Conservation (phyloP, 2,888 invertebrate genomes). For the Cheilosia soror region DNA sequence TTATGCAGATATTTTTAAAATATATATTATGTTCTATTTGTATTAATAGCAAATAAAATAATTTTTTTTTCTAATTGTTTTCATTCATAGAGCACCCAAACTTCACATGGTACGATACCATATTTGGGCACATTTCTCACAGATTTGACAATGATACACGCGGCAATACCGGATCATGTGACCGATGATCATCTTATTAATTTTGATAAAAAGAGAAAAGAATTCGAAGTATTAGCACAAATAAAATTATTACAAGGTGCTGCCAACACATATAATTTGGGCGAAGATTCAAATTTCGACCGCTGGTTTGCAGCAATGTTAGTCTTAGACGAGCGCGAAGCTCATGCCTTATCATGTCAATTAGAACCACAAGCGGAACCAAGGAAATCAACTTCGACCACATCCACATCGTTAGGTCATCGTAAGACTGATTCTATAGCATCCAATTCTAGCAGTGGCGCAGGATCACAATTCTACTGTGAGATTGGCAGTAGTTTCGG, state of each 20-base stretch:
- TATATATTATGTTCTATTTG: not conserved
- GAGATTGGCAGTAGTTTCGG: constrained; percentile 85
- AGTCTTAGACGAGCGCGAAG: constrained; percentile 95
- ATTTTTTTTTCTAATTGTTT: constrained; percentile 24
- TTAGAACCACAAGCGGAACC: constrained; percentile 89
- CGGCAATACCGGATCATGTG: constrained; percentile 93
- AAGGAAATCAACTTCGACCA: constrained; percentile 78
- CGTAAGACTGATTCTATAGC: constrained; percentile 96
- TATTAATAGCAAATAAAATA: not conserved
- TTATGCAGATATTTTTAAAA: not conserved
- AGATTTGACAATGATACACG: constrained; percentile 99
- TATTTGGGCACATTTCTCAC: constrained; percentile 99
- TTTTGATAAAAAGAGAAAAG: constrained; percentile 98
- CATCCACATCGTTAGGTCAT: constrained; percentile 85
- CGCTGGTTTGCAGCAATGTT: constrained; percentile 97
- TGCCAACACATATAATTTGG: constrained; percentile 96
- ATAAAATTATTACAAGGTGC: constrained; percentile 97
- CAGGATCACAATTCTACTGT: constrained; percentile 94
- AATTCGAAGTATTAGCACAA: constrained; percentile 99
- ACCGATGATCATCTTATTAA: constrained; percentile 93
- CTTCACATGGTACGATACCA: constrained; percentile 97
- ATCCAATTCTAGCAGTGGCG: constrained; percentile 92
- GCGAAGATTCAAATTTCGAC: constrained; percentile 94
- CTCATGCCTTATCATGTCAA: constrained; percentile 94
- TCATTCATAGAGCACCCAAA: constrained; percentile 85